Evolutionary conservation across 2,888 invertebrate genomes (phyloP).

Genomic region (Griposia aprilina): DNA sequence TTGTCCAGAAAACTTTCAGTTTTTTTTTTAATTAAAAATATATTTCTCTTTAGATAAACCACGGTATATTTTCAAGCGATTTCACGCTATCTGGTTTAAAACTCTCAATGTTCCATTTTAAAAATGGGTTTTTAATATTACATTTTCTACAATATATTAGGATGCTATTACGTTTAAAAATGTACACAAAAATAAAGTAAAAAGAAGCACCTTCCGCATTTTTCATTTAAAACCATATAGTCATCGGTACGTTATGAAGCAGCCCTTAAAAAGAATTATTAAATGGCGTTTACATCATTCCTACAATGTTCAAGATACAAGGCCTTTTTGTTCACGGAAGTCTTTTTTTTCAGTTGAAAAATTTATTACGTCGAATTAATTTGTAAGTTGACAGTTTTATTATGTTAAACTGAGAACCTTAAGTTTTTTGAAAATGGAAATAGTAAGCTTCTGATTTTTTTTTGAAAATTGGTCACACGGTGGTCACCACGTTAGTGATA

Average conservation of each 20-base stretch:
- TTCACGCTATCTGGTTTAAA: not conserved
- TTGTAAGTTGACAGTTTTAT: constrained; percentile 42
- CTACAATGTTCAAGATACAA: constrained; percentile 44
- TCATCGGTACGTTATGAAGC: constrained; percentile 60
- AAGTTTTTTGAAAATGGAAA: not conserved
- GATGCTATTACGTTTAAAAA: constrained; percentile 20
- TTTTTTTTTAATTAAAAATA: not conserved
- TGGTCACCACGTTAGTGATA: not conserved
- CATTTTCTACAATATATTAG: not conserved
- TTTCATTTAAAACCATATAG: constrained; percentile 63
- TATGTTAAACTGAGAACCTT: constrained; percentile 20
- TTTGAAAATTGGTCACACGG: not conserved
- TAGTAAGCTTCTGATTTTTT: not conserved
- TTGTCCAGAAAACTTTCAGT: no score
- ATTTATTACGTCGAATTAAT: constrained; percentile 31
- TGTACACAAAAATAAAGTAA: constrained; percentile 35
- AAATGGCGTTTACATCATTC: constrained; percentile 63
- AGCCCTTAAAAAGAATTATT: constrained; percentile 61
- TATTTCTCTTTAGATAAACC: not conserved
- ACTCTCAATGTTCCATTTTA: not conserved
- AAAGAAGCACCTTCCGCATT: constrained; percentile 32
- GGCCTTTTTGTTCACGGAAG: constrained; percentile 48
- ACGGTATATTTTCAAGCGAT: not conserved
- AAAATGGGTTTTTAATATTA: not conserved
- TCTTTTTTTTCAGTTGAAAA: constrained; percentile 39